Evolutionary conservation across 2,113 vertebrate genomes (phyloP), one percentile per base, ranked within the genome.

Genomic region (Marcusenius ussheri): DNA sequence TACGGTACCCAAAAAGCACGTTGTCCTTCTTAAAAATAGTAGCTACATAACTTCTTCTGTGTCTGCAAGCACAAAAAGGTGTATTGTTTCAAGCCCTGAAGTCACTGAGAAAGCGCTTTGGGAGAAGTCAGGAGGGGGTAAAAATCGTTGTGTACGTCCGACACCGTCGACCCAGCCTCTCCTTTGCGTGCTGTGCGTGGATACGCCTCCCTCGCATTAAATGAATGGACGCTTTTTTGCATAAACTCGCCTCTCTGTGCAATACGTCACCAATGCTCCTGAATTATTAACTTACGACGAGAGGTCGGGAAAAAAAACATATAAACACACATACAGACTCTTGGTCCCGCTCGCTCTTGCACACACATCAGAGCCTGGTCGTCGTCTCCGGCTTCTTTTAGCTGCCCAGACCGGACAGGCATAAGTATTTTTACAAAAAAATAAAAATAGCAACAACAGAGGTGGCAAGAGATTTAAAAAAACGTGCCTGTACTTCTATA

Each of bases 281-380:
- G 90, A 92, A 91, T 92, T 90, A 92, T 91, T 91, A 84, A 83
- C 27, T 83, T 83, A 45, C 87, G 88, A 70, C 24, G 85, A 56
- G 88, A 90, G 84, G 84, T 90, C 83, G 77, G 89, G 83, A 88
- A 91, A 89, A 89, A 58, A 83, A 83, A 51, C 13, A 56, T 46
- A 15, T 85, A 27, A 88, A 51, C 88, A 45, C 83, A 42, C 89
- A 92, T 83, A 90, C 91, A 90, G 66, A 87, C 87, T 85, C 83
- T 74, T 89, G 45, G 50, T 49, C 42, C 42, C 11, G 51, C 74
- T 90, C 86, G 39, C 42, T 56, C 56, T 51, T 87, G 31, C 88
- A 91, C 90, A 91, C 88, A 70, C 66, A 39, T 46, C 88, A 89
- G 45, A 46, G 62, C 85, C 90, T 74, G 74, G 89, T 89, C 89